phyloP scores from a whole-genome alignment of 2,888 invertebrate species.

The Cryptocephalus moraei region DNA sequence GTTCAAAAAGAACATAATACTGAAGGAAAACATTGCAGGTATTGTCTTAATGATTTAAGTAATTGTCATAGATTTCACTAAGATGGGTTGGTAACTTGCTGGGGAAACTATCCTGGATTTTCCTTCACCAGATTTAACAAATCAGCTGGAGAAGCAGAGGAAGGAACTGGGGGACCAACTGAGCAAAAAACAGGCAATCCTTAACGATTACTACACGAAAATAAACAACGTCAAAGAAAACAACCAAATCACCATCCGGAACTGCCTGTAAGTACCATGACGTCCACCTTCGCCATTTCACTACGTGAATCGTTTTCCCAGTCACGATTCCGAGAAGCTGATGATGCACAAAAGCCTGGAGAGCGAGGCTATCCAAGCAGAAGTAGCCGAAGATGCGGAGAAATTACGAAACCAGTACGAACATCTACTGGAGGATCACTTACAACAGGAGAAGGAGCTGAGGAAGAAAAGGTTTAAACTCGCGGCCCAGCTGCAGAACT shows the following conservation, averaged over 20 bases:
- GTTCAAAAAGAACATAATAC: conserved; percentile 18
- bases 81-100: no score
- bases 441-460: conserved; percentile 44
- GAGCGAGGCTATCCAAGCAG: conserved; percentile 40
- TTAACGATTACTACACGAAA: conserved; percentile 19
- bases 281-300: no score
- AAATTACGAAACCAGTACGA: conserved; percentile 39
- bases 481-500: conserved; percentile 46
- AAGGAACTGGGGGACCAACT: conserved; percentile 22
- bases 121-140: neutral
- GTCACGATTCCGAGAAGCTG: conserved; percentile 25
- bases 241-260: conserved; percentile 16
- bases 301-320: neutral
- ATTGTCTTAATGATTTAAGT: neutral
- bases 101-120: no score
- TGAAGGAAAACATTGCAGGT: conserved; percentile 16
- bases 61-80: no score
- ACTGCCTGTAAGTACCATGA: conserved; percentile 16
- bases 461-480: conserved; percentile 46
- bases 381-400: conserved; percentile 42
- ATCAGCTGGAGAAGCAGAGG: conserved; percentile 20
- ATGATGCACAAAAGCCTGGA: conserved; percentile 44
- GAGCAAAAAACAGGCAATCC: conserved; percentile 17
- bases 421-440: conserved; percentile 37
- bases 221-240: conserved; percentile 18